Base-by-base conservation (phyloP, 2,797 vertebrate genomes). In the Etheostoma perlongum region DNA sequence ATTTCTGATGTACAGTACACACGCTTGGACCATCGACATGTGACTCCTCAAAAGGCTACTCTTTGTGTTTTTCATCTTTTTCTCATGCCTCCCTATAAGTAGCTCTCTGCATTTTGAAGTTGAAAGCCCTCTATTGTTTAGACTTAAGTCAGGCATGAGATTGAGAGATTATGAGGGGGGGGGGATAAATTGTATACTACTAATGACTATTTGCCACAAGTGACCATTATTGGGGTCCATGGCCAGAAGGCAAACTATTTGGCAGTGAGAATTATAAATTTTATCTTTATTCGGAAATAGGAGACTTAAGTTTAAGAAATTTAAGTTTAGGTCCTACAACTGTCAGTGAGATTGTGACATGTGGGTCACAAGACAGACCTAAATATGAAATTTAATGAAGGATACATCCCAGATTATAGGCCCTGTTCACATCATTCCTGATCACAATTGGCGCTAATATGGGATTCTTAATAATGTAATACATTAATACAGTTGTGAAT, bases 51-150 rank as follows among this genome's bases (percentile, higher is more conserved):
- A 72, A 87, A 85, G 63, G 59, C 70, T 70, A 18, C 70, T 86
- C 54, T 62, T 91, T 90, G 84, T 88, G 67, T 74, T 72, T 59
- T 62, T 78, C 67, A 72, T 72, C 62, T 81, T 68, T 66, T 67
- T 66, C 67, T 67, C 76, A 52, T 76, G 51, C 64, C 67, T 52
- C 81, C 88, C 74, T 76, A 60, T 89, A 90, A 92, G 85, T 49
- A 83, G 82, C 82, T 88, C 81, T 88, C 63, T 74, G 78, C 75
- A 72, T 52, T 82, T 77, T 72, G 30, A 19, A 70, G 49, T 82
- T 91, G 83, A 94, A 94, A 90, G 88, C 78, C 71, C 46, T 77
- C 78, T 83, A 88, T 94, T 94, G 90, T 94, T 89, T 57, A 65
- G 60, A 62, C 69, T 30, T 25, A 79, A 81, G 48, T 82, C 86